Evolutionary conservation across 2,888 invertebrate genomes (phyloP), one percentile per base, ranked within the genome.

Genomic region (Chromoteleia sp.): DNA sequence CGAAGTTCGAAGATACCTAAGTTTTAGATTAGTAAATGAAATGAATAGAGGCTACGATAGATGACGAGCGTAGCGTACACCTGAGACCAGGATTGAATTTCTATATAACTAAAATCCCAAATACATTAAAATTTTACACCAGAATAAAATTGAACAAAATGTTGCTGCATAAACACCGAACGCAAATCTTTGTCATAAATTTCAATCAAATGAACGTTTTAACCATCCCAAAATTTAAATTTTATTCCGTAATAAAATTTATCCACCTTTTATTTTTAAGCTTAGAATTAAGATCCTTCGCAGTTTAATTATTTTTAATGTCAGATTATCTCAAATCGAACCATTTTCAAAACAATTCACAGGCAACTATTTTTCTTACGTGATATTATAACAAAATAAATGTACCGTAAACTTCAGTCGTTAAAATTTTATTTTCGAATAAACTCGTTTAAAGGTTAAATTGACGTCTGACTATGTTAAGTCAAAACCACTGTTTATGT

Each of bases 11-110:
- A 87, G 85, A 86, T 86, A 88, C 87, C 86, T 88, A 88, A 88
- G 88, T 89, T 89, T 87, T 87, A 88, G 89, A 90, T 90, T 89
- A 90, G 88, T 83, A 84, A 85, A 86, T 80, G 85, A 89, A 90
- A 90, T 90, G 89, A 89, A 89, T 89, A 88, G 87, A 61, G 17
- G 41, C 63, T 1, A 61, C 68, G 79, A 74, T 68, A 74, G 52
- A 65, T 61, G 80, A 74, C 68, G 59, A 63, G 45, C 45, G 29
- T 29, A 21, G 29, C 30, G 21, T 56, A 29, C 80, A 80, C 61
- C 79, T 79, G 79, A 50, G 73, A 19, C 74, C 79, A 33, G 36
- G 52, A 73, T 73, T 58, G 71, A 78, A 71, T 39, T 29, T 71
- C 50, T 59, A 56, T 39, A 59, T 48, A 30, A 71, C 50, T 78